Evolutionary conservation across 1,140 invertebrate species (phyloP), one percentile per base, ranked within the genome.

Genomic region (Pogonus chalceus): DNA sequence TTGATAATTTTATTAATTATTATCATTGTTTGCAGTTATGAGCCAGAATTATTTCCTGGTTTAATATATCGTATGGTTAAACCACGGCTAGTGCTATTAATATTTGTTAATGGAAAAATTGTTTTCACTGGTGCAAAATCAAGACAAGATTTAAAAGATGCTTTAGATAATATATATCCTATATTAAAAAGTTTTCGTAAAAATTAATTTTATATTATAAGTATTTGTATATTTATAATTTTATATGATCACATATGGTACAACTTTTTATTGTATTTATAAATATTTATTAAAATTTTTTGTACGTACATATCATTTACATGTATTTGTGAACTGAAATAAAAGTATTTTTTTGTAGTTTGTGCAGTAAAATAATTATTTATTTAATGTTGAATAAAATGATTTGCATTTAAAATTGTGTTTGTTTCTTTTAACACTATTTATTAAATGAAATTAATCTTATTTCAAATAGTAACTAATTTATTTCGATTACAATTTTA

Each of bases 81-180:
- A 62, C 96, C 96, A 4, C 83, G 92, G 63, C 88, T 98, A 53
- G 96, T 98, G 0, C 72, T 99, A 21, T 74, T 99, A 1, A 96
- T 98, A 71, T 98, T 98, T 79, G 94, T 98, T 0, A 96, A 95
- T 74, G 96, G 96, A 51, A 98, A 98, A 82, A 84, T 98, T 57
- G 92, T 96, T 1, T 82, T 97, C 50, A 97, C 94, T 70, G 95
- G 96, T 61, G 95, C 92, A 35, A 98, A 98, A 77, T 87, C 88
- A 43, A 77, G 91, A 57, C 77, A 80, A 64, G 93, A 98, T 72
- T 92, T 98, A 24, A 87, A 91, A 72, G 92, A 97, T 71, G 93
- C 95, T 22, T 81, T 98, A 64, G 88, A 92, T 60, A 91, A 92
- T 65, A 98, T 99, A 62, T 96, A 96, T 72, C 95, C 95, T 7